Evolutionary conservation across 1,140 invertebrate species (phyloP), one percentile per base, ranked within the genome.

Genomic region (Spodoptera litura): DNA sequence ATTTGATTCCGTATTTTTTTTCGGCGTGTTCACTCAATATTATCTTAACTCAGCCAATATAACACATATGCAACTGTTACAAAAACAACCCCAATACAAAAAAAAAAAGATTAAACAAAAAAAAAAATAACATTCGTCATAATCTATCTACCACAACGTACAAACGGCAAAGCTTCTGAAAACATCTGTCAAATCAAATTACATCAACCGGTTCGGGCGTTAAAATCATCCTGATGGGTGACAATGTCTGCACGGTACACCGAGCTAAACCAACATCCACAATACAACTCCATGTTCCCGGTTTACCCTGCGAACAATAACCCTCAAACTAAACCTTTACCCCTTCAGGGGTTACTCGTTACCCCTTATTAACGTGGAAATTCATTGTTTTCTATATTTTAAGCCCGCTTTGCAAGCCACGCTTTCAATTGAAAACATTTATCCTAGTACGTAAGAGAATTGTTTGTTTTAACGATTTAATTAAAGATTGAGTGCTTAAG

Each of bases 361-460:
- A 85, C 89, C 90, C 92, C 90, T 91, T 91, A 94, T 94, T 95
- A 94, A 85, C 87, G 86, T 84, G 83, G 81, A 88, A 79, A 89
- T 78, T 89, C 88, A 94, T 94, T 94, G 92, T 95, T 93, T 94
- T 88, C 90, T 85, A 93, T 87, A 91, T 93, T 94, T 82, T 93
- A 93, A 90, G 89, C 81, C 81, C 86, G 84, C 83, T 86, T 75
- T 62, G 72, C 78, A 51, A 83, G 49, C 44, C 12, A 56, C 78
- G 76, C 78, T 76, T 64, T 73, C 73, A 77, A 81, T 79, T 51
- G 79, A 79, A 81, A 80, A 71, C 74, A 77, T 66, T 77, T 77
- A 77, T 77, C 62, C 62, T 49, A 68, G 53, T 77, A 58, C 62
- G 27, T 61, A n/a, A 44, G 8, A 2, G 59, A 68, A 68, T 66